Evolutionary conservation across 2,797 vertebrate species (phyloP).

Genomic region (Tokudaia muenninki): DNA sequence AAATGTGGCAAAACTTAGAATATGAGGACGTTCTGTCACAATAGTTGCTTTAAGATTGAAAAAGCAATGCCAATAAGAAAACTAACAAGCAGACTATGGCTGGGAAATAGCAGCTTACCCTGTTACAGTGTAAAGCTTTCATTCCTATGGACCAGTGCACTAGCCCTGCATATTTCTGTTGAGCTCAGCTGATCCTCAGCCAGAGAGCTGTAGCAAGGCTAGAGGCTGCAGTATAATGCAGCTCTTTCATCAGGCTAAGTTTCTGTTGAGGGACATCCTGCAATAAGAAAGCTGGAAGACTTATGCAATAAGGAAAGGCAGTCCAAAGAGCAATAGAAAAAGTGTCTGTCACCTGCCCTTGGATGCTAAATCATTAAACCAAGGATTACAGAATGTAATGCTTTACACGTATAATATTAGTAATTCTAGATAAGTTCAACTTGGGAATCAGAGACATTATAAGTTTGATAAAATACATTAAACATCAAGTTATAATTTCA

Average conservation of each 20-base stretch:
- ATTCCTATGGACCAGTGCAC: constrained; percentile 57
- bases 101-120: constrained; percentile 77
- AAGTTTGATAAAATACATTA: constrained; percentile 68
- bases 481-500: constrained; percentile 72
- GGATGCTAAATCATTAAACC: constrained; percentile 60
- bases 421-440: constrained; percentile 58
- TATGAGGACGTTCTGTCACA: constrained; percentile 51
- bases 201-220: constrained; percentile 79
- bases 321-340: constrained; percentile 42
- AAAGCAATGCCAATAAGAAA: constrained; percentile 60
- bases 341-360: constrained; percentile 36
- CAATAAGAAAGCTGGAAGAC: constrained; percentile 69
- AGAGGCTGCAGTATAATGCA: constrained; percentile 89
- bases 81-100: constrained; percentile 44
- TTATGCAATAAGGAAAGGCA: constrained; percentile 76
- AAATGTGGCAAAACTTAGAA: constrained; percentile 58
- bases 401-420: constrained; percentile 35
- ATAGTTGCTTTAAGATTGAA: constrained; percentile 48
- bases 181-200: constrained; percentile 79
- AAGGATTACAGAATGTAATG: constrained; percentile 26
- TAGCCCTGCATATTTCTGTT: constrained; percentile 73
- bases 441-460: not conserved
- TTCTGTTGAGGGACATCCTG: constrained; percentile 83
- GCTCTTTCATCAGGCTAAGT: constrained; percentile 85
- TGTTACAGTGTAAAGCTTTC: constrained; percentile 61